phyloP scores from a whole-genome alignment of 2,797 vertebrate species.

The Pseudochirops cupreus region DNA sequence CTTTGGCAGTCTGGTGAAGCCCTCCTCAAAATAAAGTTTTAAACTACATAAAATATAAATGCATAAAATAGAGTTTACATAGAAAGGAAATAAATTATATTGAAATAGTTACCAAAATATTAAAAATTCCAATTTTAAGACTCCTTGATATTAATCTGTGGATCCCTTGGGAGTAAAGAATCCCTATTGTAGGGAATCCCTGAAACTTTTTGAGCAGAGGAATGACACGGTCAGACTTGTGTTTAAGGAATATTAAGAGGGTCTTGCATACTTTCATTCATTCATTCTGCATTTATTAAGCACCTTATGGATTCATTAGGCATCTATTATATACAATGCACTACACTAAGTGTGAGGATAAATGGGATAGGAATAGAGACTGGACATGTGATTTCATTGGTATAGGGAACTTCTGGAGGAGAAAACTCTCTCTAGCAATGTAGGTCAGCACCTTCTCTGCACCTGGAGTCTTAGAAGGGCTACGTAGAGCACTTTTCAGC shows the following conservation, averaged over 20 bases:
- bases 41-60: not conserved
- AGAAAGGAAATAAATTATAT: not conserved
- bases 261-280: not conserved
- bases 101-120: not conserved
- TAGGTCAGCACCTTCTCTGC: not conserved
- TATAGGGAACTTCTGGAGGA: not conserved
- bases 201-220: not conserved
- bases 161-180: not conserved
- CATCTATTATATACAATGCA: not conserved
- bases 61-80: not conserved
- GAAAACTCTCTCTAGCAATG: not conserved
- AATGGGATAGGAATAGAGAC: not conserved
- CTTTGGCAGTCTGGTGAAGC: not conserved
- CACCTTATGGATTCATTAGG: not conserved
- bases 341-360: not conserved
- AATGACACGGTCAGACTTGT: not conserved
- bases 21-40: not conserved
- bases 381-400: not conserved
- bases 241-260: not conserved
- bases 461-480: not conserved
- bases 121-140: not conserved
- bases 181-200: not conserved
- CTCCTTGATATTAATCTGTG: not conserved
- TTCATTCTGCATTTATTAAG: not conserved
- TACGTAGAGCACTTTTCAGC: not conserved